Evolutionary conservation across 2,113 vertebrate species (phyloP), one percentile per base, ranked within the genome.

Genomic region (Panthera tigris): DNA sequence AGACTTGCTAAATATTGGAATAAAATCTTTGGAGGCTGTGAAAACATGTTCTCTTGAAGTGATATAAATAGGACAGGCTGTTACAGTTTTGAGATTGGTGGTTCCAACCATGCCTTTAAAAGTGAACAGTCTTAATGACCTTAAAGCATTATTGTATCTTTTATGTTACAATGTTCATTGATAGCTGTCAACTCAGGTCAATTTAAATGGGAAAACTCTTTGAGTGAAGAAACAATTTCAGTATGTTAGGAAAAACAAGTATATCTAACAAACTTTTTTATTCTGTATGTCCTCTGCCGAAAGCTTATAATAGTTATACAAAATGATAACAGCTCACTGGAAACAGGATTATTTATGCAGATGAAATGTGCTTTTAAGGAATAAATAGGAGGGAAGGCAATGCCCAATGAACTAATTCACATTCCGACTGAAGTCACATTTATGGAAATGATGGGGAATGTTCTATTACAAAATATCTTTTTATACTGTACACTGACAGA

Each of bases 321-420:
- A 33, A 95, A 29, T 50, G 61, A 3, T 61, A 91, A 83, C 18
- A 93, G 48, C 23, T 87, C 79, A 81, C 25, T 85, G 76, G 45
- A 87, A 85, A 48, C 48, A 93, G 18, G 31, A 31, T 78, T 93
- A 86, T 19, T 78, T 93, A 86, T 19, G 29, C 31, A n/a, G 10
- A 7, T 83, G 19, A 95, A 94, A 63, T n/a, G 19, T 31, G 27
- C 93, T 91, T 96, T 41, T 78, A 63, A 93, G 55, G 29, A 79
- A 89, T 25, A 90, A 90, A 39, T 4, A 73, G 27, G 57, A 93
- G 76, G 84, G 31, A 85, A 88, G 36, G 12, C 45, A 79, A 88
- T 48, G 25, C n/a, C 50, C 52, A 92, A 5, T 78, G 74, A 88
- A 78, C 15, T 91, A 41, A 31, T 57, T 65, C 61, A 84, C 14